phyloP scores from a whole-genome alignment of 2,888 invertebrate species.

The Hymenopus coronatus region DNA sequence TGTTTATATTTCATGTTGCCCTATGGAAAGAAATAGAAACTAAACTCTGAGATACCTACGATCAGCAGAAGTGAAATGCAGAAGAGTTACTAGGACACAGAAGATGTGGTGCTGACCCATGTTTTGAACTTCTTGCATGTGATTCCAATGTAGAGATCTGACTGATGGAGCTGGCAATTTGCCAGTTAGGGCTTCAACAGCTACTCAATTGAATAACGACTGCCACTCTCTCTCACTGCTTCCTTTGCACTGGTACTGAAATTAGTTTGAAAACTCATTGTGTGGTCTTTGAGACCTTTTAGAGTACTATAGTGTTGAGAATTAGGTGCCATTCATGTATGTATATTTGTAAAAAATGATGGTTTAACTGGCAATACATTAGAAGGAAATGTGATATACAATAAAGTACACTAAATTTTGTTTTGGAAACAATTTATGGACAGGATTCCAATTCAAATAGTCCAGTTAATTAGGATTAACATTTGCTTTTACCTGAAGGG shows the following conservation, averaged over 20 bases:
- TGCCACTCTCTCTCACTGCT: neutral
- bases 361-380: neutral
- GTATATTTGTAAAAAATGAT: neutral
- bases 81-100: neutral
- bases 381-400: too few species aligned
- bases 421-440: too few species aligned
- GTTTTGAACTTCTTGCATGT: neutral
- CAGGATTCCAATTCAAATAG: too few species aligned
- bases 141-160: neutral
- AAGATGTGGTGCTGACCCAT: neutral
- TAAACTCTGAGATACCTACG: neutral
- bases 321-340: too few species aligned
- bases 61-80: neutral
- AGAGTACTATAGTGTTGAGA: neutral
- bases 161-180: neutral
- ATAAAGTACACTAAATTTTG: too few species aligned
- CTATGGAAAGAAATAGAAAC: too few species aligned
- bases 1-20: too few species aligned
- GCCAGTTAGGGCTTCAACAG: neutral
- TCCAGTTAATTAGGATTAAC: too few species aligned
- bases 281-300: neutral
- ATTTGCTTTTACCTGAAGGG: too few species aligned
- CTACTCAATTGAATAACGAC: neutral
- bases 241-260: neutral
- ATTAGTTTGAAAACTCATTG: neutral